A percentile compares a stretch with the other conserved stretches of the same genome.
Evolutionary conservation across 2,888 invertebrate genomes (phyloP).

Genomic region (Sminthurinus aureus): DNA sequence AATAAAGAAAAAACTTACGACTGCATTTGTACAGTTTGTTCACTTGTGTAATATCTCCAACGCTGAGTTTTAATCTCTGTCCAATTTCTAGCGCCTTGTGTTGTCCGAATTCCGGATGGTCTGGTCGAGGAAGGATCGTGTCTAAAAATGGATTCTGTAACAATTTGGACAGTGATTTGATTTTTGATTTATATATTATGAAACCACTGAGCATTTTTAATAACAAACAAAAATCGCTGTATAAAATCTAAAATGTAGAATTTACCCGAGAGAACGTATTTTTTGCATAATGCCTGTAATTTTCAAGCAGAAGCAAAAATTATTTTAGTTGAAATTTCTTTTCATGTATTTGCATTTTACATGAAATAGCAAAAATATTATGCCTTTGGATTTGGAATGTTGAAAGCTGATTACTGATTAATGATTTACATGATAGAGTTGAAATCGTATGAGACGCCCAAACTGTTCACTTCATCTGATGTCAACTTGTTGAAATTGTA

Average conservation of each 20-base stretch:
- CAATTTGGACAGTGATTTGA: background rate
- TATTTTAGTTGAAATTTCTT: no score
- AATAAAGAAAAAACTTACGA: no score
- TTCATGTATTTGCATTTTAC: no score
- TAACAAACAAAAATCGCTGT: no score
- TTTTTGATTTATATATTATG: background rate
- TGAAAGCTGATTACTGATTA: no score
- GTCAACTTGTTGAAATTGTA: conserved; percentile 99
- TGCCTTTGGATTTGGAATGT: no score
- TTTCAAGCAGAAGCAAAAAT: no score
- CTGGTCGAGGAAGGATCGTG: conserved; percentile 87
- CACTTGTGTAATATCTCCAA: conserved; percentile 95
- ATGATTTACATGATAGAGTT: conserved; percentile 99
- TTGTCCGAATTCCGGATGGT: conserved; percentile 67
- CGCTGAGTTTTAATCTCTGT: conserved; percentile 88
- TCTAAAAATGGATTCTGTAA: conserved; percentile 83
- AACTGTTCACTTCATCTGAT: conserved; percentile 94
- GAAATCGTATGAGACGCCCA: conserved; percentile 95
- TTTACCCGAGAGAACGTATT: conserved; percentile 90
- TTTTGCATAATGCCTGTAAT: conserved; percentile 98
- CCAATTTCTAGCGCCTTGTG: conserved; percentile 97
- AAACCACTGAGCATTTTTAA: no score
- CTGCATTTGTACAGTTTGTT: conserved; percentile 95
- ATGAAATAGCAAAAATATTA: no score
- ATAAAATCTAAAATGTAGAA: background rate